Base-by-base conservation (phyloP, 2,797 vertebrate genomes). In the Gadopsis bispinosus region DNA sequence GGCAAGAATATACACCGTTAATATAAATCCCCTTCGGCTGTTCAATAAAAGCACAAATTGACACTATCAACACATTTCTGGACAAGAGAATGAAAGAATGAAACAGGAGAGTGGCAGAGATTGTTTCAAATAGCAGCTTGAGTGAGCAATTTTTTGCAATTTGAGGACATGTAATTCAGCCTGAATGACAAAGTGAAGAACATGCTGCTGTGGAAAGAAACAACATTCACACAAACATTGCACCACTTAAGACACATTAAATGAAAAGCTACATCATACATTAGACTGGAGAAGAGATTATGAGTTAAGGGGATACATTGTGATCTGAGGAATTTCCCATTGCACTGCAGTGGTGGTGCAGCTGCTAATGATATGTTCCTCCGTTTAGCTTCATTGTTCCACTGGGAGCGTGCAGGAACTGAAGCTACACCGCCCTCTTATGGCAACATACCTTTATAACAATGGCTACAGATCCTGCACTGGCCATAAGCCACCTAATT, bases 361-460 rank as follows among this genome's bases (percentile, higher is more conserved):
- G 88, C 84, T 91, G 85, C 87, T 79, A 80, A 51, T 87, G 84
- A 87, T 84, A 88, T 85, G 87, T 90, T 91, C 75, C 85, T 89
- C 85, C 69, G 79, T 91, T 89, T 84, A 73, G 82, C 79, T 77
- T 64, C 64, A 85, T 88, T 79, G 80, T 75, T 82, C 83, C 53
- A 71, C 72, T 47, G 74, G 77, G 75, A 87, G 77, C 73, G 39
- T 26, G 61, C 80, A 37, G 76, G 70, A 31, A 84, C 76, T 84
- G 77, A 87, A 48, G 73, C 82, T 65, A 87, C 82, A 89, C 87
- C 84, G 90, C 93, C 92, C 91, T 91, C 94, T 77, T 31, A 79
- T 88, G 94, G 94, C 22, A 39, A 76, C 72, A 82, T 53, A 16
- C 77, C 72, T 51, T n/a, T 69, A 89, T 5, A 73, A 85, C 90